Conservation (phyloP, 2,888 invertebrate genomes). For the Pristionchus mayeri region DNA sequence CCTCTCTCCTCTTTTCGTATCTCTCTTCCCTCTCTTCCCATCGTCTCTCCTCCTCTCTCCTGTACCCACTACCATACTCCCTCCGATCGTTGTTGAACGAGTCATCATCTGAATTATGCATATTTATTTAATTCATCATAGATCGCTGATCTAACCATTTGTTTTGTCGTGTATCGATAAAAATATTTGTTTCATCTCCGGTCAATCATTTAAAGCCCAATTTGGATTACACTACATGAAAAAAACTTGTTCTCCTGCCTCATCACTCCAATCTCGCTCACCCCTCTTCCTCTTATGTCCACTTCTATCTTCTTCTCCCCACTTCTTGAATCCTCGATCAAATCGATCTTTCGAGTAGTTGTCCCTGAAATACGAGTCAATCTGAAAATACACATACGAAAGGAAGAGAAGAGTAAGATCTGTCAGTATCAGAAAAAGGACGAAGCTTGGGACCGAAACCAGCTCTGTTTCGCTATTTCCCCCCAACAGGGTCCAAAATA, state of each 20-base stretch:
- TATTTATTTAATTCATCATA: not conserved
- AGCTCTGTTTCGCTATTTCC: too few species aligned
- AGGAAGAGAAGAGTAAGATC: too few species aligned
- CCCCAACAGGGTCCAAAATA: too few species aligned
- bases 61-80: not conserved
- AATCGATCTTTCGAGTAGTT: not conserved
- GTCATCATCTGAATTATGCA: not conserved
- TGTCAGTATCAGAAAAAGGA: too few species aligned
- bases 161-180: too few species aligned
- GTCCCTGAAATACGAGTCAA: not conserved
- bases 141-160: too few species aligned
- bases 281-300: not conserved
- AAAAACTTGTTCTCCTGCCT: too few species aligned
- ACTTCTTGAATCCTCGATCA: not conserved
- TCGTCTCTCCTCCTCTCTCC: slow-evolving; percentile 7
- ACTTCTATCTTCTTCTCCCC: not conserved
- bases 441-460: too few species aligned
- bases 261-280: not conserved
- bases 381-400: too few species aligned
- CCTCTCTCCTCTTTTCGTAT: not conserved
- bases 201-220: too few species aligned
- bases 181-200: too few species aligned
- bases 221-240: too few species aligned
- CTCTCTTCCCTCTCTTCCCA: slow-evolving; percentile 10
- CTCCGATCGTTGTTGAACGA: not conserved